Evolutionary conservation across 1,140 invertebrate species (phyloP).

Genomic region (Lithobius niger): DNA sequence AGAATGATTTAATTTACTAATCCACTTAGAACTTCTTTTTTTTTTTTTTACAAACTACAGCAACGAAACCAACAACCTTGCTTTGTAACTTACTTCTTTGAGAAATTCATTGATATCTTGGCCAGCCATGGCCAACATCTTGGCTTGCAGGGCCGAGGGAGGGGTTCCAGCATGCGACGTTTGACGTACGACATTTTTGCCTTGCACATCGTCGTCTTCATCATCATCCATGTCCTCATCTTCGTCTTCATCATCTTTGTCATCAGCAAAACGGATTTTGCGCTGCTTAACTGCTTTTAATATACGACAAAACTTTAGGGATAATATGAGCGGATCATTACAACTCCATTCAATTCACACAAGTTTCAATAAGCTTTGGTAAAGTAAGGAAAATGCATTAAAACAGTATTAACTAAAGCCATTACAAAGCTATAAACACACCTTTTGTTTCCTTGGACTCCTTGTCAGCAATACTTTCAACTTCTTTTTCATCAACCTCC

Average conservation of each 20-base stretch:
- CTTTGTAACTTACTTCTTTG: conserved; percentile 49
- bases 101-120: conserved; percentile 86
- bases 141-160: conserved; percentile 60
- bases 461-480: conserved; percentile 15
- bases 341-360: no score
- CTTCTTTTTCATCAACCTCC: conserved; percentile 25
- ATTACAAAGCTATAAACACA: no score
- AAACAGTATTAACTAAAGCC: no score
- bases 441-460: conserved; percentile 18
- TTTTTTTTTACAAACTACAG: no score
- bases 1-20: no score
- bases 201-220: no score
- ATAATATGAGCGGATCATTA: no score
- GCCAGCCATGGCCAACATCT: conserved; percentile 68
- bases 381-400: no score
- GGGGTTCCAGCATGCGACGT: conserved; percentile 35
- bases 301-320: no score
- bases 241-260: conserved; percentile 38
- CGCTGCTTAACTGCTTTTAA: conserved; percentile 35
- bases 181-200: conserved; percentile 24
- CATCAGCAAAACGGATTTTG: conserved; percentile 50
- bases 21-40: conserved; percentile 41
- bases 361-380: no score
- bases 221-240: conserved; percentile 30
- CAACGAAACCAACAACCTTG: no score